Conservation (phyloP, 2,888 invertebrate species). For the Acronicta leporina region DNA sequence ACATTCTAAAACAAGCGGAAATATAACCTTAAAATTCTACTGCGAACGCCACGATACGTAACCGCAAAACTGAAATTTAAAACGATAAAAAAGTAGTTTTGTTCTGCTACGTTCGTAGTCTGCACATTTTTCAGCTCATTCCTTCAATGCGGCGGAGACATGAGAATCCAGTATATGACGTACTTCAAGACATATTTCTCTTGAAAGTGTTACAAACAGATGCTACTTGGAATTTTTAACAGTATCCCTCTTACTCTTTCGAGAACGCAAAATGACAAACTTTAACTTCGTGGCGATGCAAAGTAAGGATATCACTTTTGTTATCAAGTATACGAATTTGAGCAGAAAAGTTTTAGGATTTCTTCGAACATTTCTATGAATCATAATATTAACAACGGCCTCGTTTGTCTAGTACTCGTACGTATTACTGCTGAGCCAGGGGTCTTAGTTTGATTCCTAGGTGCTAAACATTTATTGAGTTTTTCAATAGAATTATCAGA, state of each 20-base stretch:
- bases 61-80: constrained; percentile 32
- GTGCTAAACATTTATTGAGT: too few species aligned
- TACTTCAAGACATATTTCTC: constrained; percentile 48
- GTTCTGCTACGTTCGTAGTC: constrained; percentile 2
- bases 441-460: too few species aligned
- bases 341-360: constrained; percentile 8
- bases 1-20: constrained; percentile 3
- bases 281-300: constrained; percentile 55
- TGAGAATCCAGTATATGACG: constrained; percentile 48
- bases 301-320: constrained; percentile 49
- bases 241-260: constrained; percentile 40
- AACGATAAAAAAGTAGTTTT: constrained; percentile 45
- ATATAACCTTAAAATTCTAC: constrained; percentile 18
- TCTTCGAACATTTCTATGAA: constrained; percentile 29
- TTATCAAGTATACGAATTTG: constrained; percentile 9
- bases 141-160: constrained; percentile 40
- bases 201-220: constrained; percentile 47
- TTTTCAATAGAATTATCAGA: too few species aligned
- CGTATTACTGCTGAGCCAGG: too few species aligned
- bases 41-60: constrained; percentile 5
- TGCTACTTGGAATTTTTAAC: constrained; percentile 50
- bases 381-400: constrained; percentile 13
- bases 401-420: too few species aligned
- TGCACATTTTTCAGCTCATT: constrained; percentile 41
- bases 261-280: constrained; percentile 47